Conservation (phyloP, 2,888 invertebrate genomes). For the Drosophila fungiperda region DNA sequence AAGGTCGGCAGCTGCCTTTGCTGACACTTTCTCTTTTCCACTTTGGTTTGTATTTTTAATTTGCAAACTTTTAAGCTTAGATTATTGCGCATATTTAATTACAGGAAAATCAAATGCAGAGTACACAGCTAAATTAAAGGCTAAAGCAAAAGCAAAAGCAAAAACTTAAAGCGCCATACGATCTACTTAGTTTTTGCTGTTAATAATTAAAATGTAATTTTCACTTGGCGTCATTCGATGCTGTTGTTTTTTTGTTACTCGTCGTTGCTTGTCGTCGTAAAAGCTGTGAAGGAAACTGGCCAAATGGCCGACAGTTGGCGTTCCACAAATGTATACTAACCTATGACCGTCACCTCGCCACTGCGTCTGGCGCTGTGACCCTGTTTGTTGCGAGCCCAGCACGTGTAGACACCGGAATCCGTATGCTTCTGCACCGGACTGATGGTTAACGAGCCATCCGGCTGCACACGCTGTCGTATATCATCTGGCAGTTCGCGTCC, state of each 20-base stretch:
- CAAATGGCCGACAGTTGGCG: conserved; percentile 39
- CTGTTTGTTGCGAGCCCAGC: conserved; percentile 92
- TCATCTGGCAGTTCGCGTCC: conserved; percentile 91
- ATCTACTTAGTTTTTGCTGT: conserved; percentile 78
- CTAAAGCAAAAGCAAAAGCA: conserved; percentile 48
- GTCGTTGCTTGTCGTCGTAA: conserved; percentile 13
- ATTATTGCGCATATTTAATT: conserved; percentile 79
- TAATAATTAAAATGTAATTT: conserved; percentile 80
- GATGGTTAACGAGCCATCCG: conserved; percentile 91
- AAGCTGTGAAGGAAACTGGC: conserved; percentile 61
- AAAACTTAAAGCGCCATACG: conserved; percentile 58
- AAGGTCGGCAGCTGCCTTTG: conserved; percentile 36
- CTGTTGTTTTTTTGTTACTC: conserved; percentile 6
- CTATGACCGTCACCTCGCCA: conserved; percentile 91
- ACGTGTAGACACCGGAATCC: conserved; percentile 92
- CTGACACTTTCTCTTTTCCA: conserved; percentile 35
- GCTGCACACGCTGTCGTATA: conserved; percentile 90
- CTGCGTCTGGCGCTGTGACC: conserved; percentile 90
- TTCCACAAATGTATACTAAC: conserved; percentile 86
- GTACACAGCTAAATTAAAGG: conserved; percentile 45
- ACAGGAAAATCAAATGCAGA: conserved; percentile 53
- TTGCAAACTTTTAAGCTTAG: conserved; percentile 77
- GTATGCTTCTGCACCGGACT: conserved; percentile 90
- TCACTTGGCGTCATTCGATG: conserved; percentile 64
- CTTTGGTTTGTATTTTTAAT: conserved; percentile 48